Evolutionary conservation across 2,888 invertebrate genomes (phyloP).

Genomic region (Ischnus inquisitorius): DNA sequence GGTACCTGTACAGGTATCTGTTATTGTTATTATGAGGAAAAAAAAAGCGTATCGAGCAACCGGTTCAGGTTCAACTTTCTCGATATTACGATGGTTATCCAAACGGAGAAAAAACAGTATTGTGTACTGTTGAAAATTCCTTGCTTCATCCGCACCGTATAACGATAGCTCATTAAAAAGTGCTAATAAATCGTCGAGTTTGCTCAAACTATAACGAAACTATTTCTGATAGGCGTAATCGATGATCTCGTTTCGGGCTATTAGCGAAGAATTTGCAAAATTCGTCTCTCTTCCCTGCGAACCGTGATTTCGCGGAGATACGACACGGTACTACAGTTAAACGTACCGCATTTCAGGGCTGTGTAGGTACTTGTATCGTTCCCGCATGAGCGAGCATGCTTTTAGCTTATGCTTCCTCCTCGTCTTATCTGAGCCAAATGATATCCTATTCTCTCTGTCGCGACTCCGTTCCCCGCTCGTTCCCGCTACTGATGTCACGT

Average conservation of each 20-base stretch:
- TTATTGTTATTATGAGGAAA: neutral
- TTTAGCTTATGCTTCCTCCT: conserved; percentile 26
- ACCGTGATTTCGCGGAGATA: conserved; percentile 30
- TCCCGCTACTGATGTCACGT: conserved; percentile 59
- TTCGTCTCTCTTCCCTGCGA: neutral
- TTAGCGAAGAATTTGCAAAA: conserved; percentile 39
- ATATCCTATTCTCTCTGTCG: conserved; percentile 27
- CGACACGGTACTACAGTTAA: conserved; percentile 30
- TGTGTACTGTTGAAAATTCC: neutral
- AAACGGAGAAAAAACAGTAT: neutral
- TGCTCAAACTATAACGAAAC: conserved; percentile 22
- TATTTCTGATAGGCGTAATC: conserved; percentile 26
- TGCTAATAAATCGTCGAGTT: conserved; percentile 1
- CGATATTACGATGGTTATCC: neutral
- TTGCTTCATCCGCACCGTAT: neutral
- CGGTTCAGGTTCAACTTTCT: neutral
- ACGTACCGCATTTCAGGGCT: conserved; percentile 37
- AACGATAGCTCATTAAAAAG: neutral
- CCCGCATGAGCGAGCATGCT: conserved; percentile 42
- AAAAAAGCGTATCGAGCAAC: too few relatives aligned
- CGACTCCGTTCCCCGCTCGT: neutral
- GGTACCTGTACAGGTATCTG: neutral
- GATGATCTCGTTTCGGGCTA: conserved; percentile 31
- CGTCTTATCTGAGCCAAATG: conserved; percentile 6
- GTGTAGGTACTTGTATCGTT: conserved; percentile 25